Conservation (phyloP, 2,797 vertebrate species). For the Catamblyrhynchus diadema region DNA sequence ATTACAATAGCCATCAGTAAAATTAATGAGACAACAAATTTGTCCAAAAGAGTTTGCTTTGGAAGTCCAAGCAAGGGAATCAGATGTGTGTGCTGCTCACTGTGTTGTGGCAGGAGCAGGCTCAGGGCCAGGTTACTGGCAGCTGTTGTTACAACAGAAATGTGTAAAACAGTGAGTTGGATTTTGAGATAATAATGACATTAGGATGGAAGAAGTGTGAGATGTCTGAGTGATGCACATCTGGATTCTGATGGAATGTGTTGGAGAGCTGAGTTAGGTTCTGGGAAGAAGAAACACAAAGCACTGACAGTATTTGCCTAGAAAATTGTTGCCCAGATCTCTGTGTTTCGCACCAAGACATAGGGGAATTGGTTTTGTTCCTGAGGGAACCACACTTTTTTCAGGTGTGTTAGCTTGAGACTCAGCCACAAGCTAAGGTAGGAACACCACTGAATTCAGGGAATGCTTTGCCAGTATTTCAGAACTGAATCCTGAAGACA, state of each 20-base stretch:
- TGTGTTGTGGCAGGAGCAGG: not conserved
- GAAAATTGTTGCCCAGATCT: not conserved
- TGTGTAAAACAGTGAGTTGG: not conserved
- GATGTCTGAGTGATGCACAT: accelerated
- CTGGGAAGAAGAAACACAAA: not conserved
- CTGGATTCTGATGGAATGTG: not conserved
- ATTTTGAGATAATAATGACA: not conserved
- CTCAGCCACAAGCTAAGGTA: not conserved
- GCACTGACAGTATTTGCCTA: not conserved
- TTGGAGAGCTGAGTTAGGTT: not conserved
- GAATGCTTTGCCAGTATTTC: not conserved
- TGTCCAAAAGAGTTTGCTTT: not conserved
- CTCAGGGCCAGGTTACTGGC: not conserved
- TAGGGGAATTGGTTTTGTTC: not conserved
- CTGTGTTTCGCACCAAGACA: not conserved
- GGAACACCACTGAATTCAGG: not conserved
- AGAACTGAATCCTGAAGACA: not conserved
- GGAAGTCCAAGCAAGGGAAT: not conserved
- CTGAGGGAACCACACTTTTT: not conserved
- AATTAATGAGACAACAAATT: not conserved
- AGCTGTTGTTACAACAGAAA: not conserved
- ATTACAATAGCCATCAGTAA: not conserved
- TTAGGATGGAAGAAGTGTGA: not conserved
- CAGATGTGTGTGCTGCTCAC: not conserved
- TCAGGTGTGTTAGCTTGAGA: not conserved